Evolutionary conservation across 2,888 invertebrate genomes (phyloP).

Genomic region (Timandra comae): DNA sequence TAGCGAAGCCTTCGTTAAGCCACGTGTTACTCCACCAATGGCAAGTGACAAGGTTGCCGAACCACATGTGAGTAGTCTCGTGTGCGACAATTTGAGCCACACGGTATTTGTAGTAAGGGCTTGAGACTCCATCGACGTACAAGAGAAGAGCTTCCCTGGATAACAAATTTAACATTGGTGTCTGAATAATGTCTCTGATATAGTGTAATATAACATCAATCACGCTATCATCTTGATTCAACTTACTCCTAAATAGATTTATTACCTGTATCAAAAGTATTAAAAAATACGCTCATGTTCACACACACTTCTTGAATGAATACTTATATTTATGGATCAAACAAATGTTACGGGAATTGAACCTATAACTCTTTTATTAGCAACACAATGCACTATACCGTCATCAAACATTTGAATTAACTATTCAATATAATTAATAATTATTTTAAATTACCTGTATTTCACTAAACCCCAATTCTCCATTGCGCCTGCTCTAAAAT

Average conservation of each 20-base stretch:
- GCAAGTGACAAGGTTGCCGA: slow-evolving; percentile 85
- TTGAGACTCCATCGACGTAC: slow-evolving; percentile 61
- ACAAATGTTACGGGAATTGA: too few relatives aligned
- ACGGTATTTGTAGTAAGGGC: slow-evolving; percentile 67
- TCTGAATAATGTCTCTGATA: too few relatives aligned
- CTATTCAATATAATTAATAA: slow-evolving; percentile 1
- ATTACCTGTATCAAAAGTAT: too few relatives aligned
- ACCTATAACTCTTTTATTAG: too few relatives aligned
- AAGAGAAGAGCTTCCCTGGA: slow-evolving; percentile 61
- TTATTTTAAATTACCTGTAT: slow-evolving; percentile 75
- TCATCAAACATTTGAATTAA: background rate
- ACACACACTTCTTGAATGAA: too few relatives aligned
- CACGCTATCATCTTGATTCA: too few relatives aligned
- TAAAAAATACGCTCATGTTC: too few relatives aligned
- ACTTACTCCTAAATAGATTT: too few relatives aligned
- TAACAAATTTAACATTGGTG: slow-evolving; percentile 5
- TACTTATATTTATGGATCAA: too few relatives aligned
- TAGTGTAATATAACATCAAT: too few relatives aligned
- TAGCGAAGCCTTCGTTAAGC: slow-evolving; percentile 84
- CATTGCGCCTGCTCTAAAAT: slow-evolving; percentile 92
- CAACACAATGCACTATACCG: too few relatives aligned
- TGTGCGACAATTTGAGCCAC: slow-evolving; percentile 81
- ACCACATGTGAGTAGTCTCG: slow-evolving; percentile 91
- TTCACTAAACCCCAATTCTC: slow-evolving; percentile 94
- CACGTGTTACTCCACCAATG: slow-evolving; percentile 87